Percentiles rank a stretch among this genome's conserved stretches.
Evolutionary conservation across 2,113 vertebrate species (phyloP).

Genomic region (Tragelaphus strepsiceros): DNA sequence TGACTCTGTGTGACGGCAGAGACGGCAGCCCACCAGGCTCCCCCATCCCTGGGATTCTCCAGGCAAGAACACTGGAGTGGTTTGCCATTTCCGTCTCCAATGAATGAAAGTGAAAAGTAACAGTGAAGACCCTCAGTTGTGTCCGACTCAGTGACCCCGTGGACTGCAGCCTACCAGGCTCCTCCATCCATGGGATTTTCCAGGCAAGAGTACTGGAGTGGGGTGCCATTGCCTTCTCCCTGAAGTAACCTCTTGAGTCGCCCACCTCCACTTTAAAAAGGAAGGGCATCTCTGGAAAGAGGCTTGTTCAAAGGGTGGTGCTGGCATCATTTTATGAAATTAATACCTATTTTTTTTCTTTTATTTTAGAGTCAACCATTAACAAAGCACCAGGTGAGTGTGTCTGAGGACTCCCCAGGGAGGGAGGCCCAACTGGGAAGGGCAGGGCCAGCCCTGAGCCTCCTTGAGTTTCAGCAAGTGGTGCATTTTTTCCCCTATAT

Average conservation of each 20-base stretch:
- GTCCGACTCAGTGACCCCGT: fast-evolving
- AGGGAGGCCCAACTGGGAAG: not conserved
- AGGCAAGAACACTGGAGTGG: too few relatives aligned
- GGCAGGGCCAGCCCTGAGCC: not conserved
- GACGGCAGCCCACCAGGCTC: too few relatives aligned
- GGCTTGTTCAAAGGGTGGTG: not conserved
- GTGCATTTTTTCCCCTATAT: slow-evolving; percentile 44
- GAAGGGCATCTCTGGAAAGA: not conserved
- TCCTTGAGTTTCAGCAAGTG: not conserved
- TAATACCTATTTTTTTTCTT: not conserved
- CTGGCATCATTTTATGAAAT: not conserved
- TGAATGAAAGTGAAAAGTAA: too few relatives aligned
- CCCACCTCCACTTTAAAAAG: not conserved
- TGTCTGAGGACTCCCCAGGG: not conserved
- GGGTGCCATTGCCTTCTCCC: too few relatives aligned
- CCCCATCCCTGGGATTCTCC: too few relatives aligned
- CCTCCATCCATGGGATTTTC: too few relatives aligned
- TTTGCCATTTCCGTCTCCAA: too few relatives aligned
- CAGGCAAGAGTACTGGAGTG: too few relatives aligned
- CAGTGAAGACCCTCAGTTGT: too few relatives aligned
- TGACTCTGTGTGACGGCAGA: too few relatives aligned
- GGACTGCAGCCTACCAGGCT: too few relatives aligned
- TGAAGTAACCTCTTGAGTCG: not conserved
- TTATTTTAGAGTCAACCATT: not conserved
- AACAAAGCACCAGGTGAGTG: not conserved